These are phyloP conservation scores for Pseudorectes ferrugineus DNA, from an alignment of 2,113 vertebrate species.

Conservation along the genomic window DNA sequence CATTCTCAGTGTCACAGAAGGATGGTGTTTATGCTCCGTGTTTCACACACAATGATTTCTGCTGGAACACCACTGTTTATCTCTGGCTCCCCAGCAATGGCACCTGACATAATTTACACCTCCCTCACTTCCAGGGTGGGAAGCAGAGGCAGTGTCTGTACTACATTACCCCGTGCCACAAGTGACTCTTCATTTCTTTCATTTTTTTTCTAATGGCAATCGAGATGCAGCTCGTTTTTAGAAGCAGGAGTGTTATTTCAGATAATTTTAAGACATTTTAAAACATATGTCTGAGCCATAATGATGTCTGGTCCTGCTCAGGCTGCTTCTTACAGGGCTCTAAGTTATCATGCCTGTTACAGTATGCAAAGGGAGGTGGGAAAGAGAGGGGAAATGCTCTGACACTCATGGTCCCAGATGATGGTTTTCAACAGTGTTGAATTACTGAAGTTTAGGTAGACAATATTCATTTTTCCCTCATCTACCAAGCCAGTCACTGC, in stretches of 20 bases:
- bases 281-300: neutral
- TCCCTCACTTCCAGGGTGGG: neutral
- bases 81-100: neutral
- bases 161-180: neutral
- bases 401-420: neutral
- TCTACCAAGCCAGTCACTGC: neutral
- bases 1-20: neutral
- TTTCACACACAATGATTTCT: neutral
- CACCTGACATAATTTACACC: neutral
- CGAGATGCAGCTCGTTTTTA: neutral
- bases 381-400: neutral
- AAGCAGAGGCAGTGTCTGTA: neutral
- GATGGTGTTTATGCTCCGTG: conserved; percentile 19
- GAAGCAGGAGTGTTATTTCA: neutral
- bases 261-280: neutral
- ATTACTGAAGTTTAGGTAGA: neutral
- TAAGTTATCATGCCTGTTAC: neutral
- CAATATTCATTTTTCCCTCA: neutral
- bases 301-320: neutral
- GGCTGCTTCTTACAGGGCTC: neutral
- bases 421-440: neutral
- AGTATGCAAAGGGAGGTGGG: neutral
- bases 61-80: neutral
- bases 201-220: neutral
- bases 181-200: neutral